These are phyloP conservation scores for Plecturocebus donacophilus DNA, from an alignment of 2,113 vertebrate genomes.

Conservation along the genomic window DNA sequence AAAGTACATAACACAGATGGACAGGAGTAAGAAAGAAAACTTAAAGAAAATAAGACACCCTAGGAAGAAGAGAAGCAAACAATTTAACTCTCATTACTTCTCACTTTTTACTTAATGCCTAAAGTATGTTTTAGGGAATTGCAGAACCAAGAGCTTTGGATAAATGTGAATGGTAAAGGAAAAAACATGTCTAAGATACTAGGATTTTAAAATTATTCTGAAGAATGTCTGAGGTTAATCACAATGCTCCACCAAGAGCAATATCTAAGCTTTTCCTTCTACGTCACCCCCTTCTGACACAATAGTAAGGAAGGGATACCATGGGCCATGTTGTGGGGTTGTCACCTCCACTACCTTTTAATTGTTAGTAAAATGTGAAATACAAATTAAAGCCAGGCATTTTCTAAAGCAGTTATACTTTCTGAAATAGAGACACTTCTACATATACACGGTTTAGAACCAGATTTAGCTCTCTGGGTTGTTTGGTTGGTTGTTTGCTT, in stretches of 20 bases:
- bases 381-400: neutral
- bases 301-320: neutral
- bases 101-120: neutral
- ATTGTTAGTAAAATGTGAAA: neutral
- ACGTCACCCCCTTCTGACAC: neutral
- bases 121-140: conserved; percentile 23
- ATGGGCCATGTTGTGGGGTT: neutral
- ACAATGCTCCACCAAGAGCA: conserved; percentile 9
- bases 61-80: conserved; percentile 1
- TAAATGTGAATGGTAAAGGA: conserved; percentile 39
- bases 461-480: neutral
- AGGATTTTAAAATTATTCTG: neutral
- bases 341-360: neutral
- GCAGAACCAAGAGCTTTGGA: conserved; percentile 8
- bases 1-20: neutral
- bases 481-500: too few species aligned
- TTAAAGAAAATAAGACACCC: neutral
- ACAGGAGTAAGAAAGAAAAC: neutral
- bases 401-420: neutral
- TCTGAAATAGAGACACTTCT: neutral
- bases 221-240: conserved; percentile 55
- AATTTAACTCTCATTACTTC: neutral
- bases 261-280: neutral
- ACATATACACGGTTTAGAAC: neutral
- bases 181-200: conserved; percentile 14